Evolutionary conservation across 2,113 vertebrate genomes (phyloP).

Genomic region (Argyrosomus japonicus): DNA sequence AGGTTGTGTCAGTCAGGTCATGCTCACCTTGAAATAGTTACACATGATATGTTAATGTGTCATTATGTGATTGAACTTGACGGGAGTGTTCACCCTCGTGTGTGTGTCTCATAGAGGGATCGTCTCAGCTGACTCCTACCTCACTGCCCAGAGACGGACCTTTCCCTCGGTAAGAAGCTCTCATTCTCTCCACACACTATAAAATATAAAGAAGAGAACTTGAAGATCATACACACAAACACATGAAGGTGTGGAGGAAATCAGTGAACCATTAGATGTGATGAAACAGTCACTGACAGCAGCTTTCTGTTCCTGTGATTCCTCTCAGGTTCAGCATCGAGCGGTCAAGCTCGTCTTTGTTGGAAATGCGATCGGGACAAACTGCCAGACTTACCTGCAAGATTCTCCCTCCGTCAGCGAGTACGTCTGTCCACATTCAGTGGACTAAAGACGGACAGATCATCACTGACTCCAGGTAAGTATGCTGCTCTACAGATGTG

Average conservation of each 20-base stretch:
- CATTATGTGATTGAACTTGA: slow-evolving; percentile 19
- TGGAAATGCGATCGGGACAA: slow-evolving; percentile 87
- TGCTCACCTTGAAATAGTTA: slow-evolving; percentile 16
- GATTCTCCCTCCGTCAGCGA: slow-evolving; percentile 81
- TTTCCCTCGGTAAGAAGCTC: slow-evolving; percentile 48
- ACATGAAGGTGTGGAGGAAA: background rate
- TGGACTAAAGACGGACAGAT: slow-evolving; percentile 90
- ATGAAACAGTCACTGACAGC: background rate
- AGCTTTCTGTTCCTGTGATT: too few species aligned
- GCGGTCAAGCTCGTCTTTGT: slow-evolving; percentile 76
- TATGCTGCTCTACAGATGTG: background rate
- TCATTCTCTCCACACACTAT: background rate
- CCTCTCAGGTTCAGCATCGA: slow-evolving; percentile 88
- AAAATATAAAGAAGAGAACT: background rate
- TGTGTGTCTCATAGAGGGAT: slow-evolving; percentile 58
- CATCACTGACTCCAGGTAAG: slow-evolving; percentile 88
- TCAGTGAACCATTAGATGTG: background rate
- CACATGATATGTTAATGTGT: slow-evolving; percentile 3
- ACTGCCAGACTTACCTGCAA: slow-evolving; percentile 85
- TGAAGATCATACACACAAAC: background rate
- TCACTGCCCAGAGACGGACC: slow-evolving; percentile 54
- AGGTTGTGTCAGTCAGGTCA: slow-evolving; percentile 42
- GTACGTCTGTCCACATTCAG: slow-evolving; percentile 81
- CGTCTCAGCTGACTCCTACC: slow-evolving; percentile 40
- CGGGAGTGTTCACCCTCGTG: background rate